These are phyloP conservation scores for Pomacea canaliculata DNA, from an alignment of 2,888 invertebrate genomes.

Conservation along the genomic window DNA sequence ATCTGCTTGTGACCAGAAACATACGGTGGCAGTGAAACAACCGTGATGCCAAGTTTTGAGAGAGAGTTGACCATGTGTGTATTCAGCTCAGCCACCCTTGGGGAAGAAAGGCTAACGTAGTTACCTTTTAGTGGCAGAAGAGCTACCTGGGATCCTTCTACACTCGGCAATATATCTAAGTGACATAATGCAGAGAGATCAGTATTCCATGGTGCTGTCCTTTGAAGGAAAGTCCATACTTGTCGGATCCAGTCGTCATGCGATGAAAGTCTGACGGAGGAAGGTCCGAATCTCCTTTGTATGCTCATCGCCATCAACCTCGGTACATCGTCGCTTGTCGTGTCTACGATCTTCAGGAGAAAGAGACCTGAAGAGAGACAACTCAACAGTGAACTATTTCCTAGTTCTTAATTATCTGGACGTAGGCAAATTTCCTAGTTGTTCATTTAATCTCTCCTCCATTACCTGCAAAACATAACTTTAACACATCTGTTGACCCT, in stretches of 20 bases:
- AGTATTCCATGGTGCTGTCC: background rate
- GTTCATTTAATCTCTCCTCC: too few species aligned
- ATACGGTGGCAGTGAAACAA: slow-evolving; percentile 18
- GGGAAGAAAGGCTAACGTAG: slow-evolving; percentile 1
- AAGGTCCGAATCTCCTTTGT: background rate
- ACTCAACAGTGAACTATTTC: too few species aligned
- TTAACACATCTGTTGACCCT: too few species aligned
- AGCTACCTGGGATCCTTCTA: background rate
- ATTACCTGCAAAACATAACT: too few species aligned
- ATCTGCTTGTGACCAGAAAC: slow-evolving; percentile 12
- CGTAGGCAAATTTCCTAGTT: too few species aligned
- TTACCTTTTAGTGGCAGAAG: slow-evolving; percentile 35
- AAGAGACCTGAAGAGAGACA: background rate
- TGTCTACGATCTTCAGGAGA: background rate
- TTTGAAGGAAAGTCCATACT: slow-evolving; percentile 13
- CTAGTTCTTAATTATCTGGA: too few species aligned
- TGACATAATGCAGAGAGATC: slow-evolving; percentile 3
- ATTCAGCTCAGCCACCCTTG: slow-evolving; percentile 13
- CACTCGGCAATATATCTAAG: background rate
- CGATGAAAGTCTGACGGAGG: background rate
- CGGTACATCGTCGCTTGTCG: background rate
- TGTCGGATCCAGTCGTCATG: slow-evolving; percentile 7
- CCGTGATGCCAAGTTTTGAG: slow-evolving; percentile 12
- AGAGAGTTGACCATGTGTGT: background rate
- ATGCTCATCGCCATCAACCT: slow-evolving; percentile 5